These are phyloP conservation scores for Trypoxylon attenuatum DNA, from an alignment of 2,888 invertebrate species.

Conservation along the genomic window DNA sequence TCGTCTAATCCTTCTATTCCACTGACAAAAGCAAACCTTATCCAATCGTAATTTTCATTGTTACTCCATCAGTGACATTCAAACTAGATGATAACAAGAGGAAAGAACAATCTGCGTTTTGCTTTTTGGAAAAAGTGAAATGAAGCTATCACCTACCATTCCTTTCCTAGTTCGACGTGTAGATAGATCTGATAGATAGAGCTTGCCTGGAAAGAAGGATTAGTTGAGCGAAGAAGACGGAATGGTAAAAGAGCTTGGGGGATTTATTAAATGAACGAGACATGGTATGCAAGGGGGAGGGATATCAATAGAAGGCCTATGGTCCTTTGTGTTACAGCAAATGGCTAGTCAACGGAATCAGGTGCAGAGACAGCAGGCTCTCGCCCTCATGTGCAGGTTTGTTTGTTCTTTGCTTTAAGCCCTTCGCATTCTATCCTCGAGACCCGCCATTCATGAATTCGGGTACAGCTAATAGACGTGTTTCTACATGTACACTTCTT, in stretches of 20 bases:
- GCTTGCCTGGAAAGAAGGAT: slow-evolving; percentile 15
- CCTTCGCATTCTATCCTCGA: slow-evolving; percentile 48
- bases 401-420: slow-evolving; percentile 70
- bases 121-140: no score
- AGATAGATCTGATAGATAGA: neutral
- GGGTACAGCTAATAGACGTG: no score
- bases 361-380: slow-evolving; percentile 91
- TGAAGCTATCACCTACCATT: neutral
- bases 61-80: no score
- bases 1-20: slow-evolving; percentile 41
- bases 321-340: slow-evolving; percentile 80
- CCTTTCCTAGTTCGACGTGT: neutral
- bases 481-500: no score
- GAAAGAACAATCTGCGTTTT: neutral
- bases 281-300: slow-evolving; percentile 64
- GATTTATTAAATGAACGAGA: slow-evolving; percentile 59
- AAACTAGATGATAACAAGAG: no score
- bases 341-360: slow-evolving; percentile 92
- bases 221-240: slow-evolving; percentile 59
- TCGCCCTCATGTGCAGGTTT: slow-evolving; percentile 93
- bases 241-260: slow-evolving; percentile 65
- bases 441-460: slow-evolving; percentile 44
- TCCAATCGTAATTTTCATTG: neutral
- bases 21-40: neutral
- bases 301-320: slow-evolving; percentile 73